A percentile compares a stretch with the other conserved stretches of the same genome.
Conservation (phyloP, 2,113 vertebrate species). For the Grammomys dolichurus region DNA sequence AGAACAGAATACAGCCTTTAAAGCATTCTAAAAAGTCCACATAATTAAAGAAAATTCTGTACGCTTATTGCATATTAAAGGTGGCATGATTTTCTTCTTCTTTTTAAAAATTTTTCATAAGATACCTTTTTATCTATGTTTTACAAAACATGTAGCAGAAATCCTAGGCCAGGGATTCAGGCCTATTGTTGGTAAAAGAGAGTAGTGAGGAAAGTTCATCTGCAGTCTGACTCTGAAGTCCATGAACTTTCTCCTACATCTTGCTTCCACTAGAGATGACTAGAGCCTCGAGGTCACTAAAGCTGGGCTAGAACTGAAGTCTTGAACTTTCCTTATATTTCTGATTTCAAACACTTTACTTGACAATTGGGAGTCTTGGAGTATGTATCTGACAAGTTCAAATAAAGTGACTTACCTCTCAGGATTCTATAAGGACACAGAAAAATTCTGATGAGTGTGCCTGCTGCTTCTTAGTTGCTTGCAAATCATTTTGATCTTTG, state of each 20-base stretch:
- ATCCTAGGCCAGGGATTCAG: not conserved
- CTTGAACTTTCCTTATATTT: not conserved
- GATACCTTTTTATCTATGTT: not conserved
- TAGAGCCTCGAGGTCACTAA: not conserved
- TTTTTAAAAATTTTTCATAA: not conserved
- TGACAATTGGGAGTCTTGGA: not conserved
- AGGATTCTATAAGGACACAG: not conserved
- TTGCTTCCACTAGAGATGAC: not conserved
- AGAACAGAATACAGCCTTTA: not conserved
- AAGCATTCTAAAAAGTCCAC: not conserved
- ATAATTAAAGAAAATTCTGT: not conserved
- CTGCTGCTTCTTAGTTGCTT: not conserved
- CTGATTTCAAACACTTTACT: not conserved
- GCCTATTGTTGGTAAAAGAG: not conserved
- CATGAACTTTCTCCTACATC: not conserved
- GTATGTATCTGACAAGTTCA: not conserved
- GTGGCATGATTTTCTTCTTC: too few relatives aligned
- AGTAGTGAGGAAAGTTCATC: not conserved
- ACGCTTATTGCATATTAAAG: not conserved
- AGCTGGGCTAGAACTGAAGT: not conserved
- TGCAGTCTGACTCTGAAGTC: not conserved
- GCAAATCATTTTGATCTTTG: not conserved
- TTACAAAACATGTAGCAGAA: not conserved
- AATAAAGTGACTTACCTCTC: not conserved
- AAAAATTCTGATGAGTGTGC: not conserved